Base-by-base conservation (phyloP, 2,113 vertebrate species). In the Atractosteus spatula region DNA sequence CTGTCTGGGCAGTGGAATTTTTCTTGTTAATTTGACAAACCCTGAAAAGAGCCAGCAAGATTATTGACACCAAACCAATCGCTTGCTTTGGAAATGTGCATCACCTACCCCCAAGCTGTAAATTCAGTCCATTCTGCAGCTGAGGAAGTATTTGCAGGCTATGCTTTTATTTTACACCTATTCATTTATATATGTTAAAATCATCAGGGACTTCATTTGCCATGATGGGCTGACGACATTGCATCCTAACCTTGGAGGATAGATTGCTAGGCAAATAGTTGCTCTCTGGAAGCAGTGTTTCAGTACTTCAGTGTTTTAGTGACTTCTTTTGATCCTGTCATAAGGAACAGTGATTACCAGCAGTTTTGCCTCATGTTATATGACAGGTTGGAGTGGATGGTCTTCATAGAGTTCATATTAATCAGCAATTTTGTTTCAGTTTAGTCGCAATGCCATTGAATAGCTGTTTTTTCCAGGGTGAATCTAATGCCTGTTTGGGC, bases 1-100 rank as follows among this genome's bases (percentile, higher is more conserved):
- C 80, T 86, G 77, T 81, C 55, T 57, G 75, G 79, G 77, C 79
- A 71, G 74, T 84, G 76, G 84, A 88, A 90, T 91, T 88, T 82
- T 76, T 91, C 80, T 83, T 81, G 76, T 77, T 88, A 87, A 88
- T 88, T 89, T 86, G 83, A 89, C 85, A 85, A 89, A 84, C 78
- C 73, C 76, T 87, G 76, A 84, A 84, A 82, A 82, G 76, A 65
- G 70, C 45, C 8, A 69, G 73, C 67, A 75, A 74, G 74, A 83
- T 83, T 88, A 89, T 83, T 88, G 89, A 89, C 84, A 87, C 71
- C 72, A 63, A 61, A 73, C 83, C 76, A 79, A 79, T 72, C 66
- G 77, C 76, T 82, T 69, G 80, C 79, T 81, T 77, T 80, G 71
- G 86, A 82, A 80, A 76, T 77, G 76, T 78, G 54, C 62, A 66